A percentile compares a stretch with the other conserved stretches of the same genome.
phyloP scores from a whole-genome alignment of 2,797 vertebrate species.

The Lepus townsendii region DNA sequence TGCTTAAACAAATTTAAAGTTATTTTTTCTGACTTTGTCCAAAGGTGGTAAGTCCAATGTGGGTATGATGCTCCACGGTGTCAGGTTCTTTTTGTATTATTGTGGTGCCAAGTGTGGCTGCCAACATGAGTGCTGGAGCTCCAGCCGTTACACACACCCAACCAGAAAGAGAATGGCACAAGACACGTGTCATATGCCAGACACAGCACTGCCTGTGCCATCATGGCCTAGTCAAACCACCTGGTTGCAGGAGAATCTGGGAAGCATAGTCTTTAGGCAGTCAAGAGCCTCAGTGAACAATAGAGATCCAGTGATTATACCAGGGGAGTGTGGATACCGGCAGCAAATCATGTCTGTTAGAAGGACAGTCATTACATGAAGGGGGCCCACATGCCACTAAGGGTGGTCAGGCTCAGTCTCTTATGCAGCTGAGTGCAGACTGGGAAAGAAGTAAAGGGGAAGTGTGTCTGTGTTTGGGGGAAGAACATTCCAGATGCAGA shows the following conservation, averaged over 20 bases:
- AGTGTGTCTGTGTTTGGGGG: neutral
- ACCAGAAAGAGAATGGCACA: no score
- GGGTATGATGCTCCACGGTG: neutral
- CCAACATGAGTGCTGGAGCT: neutral
- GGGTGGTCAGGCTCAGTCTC: neutral
- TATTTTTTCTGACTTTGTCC: neutral
- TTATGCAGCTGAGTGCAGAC: neutral
- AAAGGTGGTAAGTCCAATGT: neutral
- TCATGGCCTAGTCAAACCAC: neutral
- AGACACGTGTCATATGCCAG: neutral
- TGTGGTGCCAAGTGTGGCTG: neutral
- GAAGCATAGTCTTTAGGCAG: neutral
- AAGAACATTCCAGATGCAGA: neutral
- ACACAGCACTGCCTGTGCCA: neutral
- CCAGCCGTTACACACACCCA: no score
- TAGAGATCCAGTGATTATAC: neutral
- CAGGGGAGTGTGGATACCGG: neutral
- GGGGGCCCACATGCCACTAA: no score
- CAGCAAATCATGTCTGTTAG: neutral
- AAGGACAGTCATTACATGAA: neutral
- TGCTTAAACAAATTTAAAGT: neutral
- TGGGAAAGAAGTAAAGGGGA: neutral
- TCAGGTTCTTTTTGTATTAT: neutral
- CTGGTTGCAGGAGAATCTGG: neutral
- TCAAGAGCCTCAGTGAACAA: neutral